Percentiles rank a stretch among this genome's conserved stretches.
phyloP scores from a whole-genome alignment of 2,797 vertebrate species.

The Orientallactaga sibirica region DNA sequence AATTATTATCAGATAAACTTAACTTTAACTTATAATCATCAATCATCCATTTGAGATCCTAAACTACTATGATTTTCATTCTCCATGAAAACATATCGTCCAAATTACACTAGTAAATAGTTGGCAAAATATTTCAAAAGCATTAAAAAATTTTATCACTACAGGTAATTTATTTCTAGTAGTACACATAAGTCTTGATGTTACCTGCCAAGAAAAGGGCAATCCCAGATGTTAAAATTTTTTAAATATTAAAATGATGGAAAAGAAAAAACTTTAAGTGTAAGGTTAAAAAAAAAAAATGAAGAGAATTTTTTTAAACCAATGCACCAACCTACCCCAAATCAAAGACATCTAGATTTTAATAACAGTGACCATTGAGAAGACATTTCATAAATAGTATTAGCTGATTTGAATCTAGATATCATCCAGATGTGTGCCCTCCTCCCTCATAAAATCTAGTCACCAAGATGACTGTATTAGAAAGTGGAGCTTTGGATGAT shows the following conservation, averaged over 20 bases:
- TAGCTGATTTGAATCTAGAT: neutral
- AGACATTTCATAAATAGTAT: slow-evolving; percentile 17
- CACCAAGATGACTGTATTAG: neutral
- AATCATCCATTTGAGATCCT: slow-evolving; percentile 42
- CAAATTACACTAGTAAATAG: slow-evolving; percentile 32
- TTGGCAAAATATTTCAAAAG: slow-evolving; percentile 60
- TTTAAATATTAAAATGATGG: slow-evolving; percentile 40
- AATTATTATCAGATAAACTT: slow-evolving; percentile 14
- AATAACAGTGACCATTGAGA: neutral
- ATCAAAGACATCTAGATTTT: neutral
- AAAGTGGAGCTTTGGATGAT: neutral
- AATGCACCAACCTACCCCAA: slow-evolving; percentile 6
- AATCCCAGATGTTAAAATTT: slow-evolving; percentile 8
- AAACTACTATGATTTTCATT: slow-evolving; percentile 63
- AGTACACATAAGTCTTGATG: slow-evolving; percentile 13
- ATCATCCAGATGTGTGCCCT: neutral
- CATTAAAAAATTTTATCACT: slow-evolving; percentile 41
- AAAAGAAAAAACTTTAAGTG: slow-evolving; percentile 21
- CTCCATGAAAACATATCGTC: slow-evolving; percentile 10
- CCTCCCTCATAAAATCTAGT: neutral
- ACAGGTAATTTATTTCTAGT: slow-evolving; percentile 45
- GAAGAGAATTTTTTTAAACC: neutral
- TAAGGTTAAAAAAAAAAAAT: slow-evolving; percentile 31
- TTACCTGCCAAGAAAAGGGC: slow-evolving; percentile 41
- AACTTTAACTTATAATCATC: slow-evolving; percentile 45